Base-by-base conservation (phyloP, 2,797 vertebrate species). In the Avahi laniger region DNA sequence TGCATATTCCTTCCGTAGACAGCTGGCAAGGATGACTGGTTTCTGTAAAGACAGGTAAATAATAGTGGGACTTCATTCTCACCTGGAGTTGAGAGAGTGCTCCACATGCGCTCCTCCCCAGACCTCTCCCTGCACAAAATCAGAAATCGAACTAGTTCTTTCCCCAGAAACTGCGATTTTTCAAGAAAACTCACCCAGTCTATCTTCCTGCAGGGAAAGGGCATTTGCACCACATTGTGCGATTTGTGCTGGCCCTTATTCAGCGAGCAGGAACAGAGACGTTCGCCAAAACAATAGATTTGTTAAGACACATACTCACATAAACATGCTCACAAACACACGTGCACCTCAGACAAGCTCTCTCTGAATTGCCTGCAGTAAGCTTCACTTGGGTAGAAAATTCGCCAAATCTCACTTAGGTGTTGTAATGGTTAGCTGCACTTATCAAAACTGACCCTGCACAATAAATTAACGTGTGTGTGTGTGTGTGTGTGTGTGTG, bases 1-100 rank as follows among this genome's bases (percentile, higher is more conserved):
- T 3, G 97, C 97, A 95, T 99, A 99, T 86, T 99, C 98, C 97
- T 99, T 99, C 90, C 98, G 98, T 57, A 99, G 97, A 97, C 99
- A 99, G 70, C 98, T 99, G 50, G 99, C 99, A 1, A 99, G 98
- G 80, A 99, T 98, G 17, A 98, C 98, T 0, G 99, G 99, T 96
- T 99, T 99, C 99, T 99, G 72, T 50, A 67, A 91, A 91, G 59
- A 84, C 4, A 65, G 61, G 38, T 11, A 33, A 70, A 26, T 15
- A 52, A 10, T 6, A 30, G 14, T 0, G 5, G 28, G 15, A 4
- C 13, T 52, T 81, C 48, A n/a, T 22, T 52, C 22, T 81, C 75
- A 46, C 33, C 30, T 43, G 79, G 35, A 20, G 1, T 18, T 11
- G 15, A 67, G 59, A 4, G 11, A 33, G 9, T 13, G 50, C 13